Evolutionary conservation across 1,140 invertebrate species (phyloP).

Genomic region (Schlechtendalia chinensis): DNA sequence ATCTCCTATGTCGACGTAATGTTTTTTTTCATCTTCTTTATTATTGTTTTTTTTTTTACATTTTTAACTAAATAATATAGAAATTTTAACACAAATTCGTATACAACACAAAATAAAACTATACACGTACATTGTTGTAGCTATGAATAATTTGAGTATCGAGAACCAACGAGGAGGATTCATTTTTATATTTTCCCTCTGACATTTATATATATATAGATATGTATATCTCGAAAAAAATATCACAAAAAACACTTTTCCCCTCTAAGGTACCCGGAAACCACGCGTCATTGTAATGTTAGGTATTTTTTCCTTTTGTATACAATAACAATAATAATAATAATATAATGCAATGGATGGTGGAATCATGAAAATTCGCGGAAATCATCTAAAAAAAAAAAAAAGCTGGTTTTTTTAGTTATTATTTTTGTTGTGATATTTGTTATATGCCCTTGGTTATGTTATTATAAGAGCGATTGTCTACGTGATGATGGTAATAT

Average conservation of each 20-base stretch:
- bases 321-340: not conserved
- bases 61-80: not conserved
- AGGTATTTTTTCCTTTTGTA: not conserved
- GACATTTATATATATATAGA: not conserved
- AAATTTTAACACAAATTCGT: conserved; percentile 17
- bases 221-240: not conserved
- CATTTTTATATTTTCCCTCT: not conserved
- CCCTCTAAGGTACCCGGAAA: not conserved
- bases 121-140: not conserved
- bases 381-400: not conserved
- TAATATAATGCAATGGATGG: not conserved
- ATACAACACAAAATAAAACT: not conserved
- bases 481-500: no score
- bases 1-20: not conserved
- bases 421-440: not conserved
- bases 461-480: no score
- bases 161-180: not conserved
- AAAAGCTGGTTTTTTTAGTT: not conserved
- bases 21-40: not conserved
- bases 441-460: not conserved
- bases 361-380: not conserved
- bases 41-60: not conserved
- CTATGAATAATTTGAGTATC: conserved; percentile 20
- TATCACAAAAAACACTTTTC: not conserved
- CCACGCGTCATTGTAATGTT: not conserved